phyloP scores from a whole-genome alignment of 30 jellyfish, hydroid and myxozoan species.

The Nemopilema nomurai region DNA sequence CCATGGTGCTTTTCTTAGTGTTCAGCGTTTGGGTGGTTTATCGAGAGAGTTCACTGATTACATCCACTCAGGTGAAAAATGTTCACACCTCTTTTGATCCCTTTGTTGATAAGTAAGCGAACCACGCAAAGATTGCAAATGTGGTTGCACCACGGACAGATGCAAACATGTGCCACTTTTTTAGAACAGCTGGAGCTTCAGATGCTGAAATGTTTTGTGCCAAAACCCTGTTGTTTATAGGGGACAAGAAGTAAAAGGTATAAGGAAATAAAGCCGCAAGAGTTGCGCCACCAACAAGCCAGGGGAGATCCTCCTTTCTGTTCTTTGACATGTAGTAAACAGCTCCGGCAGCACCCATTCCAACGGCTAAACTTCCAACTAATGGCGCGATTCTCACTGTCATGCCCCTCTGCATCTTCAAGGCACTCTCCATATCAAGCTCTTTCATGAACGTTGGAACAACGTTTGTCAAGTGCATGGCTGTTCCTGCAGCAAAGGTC shows the following conservation, averaged over 20 bases:
- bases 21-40: too few relatives aligned
- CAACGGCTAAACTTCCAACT: constrained; percentile 54
- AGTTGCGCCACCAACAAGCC: constrained; percentile 57
- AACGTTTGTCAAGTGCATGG: constrained; percentile 40
- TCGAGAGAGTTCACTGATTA: too few relatives aligned
- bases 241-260: constrained; percentile 43
- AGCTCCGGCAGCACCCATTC: constrained; percentile 47
- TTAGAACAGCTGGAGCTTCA: constrained; percentile 58
- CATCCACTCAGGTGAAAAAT: too few relatives aligned
- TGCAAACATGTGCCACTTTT: constrained; percentile 54
- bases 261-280: constrained; percentile 53
- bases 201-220: constrained; percentile 30
- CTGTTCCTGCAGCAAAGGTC: constrained; percentile 63
- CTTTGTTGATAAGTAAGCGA: constrained; percentile 51
- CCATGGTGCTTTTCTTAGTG: too few relatives aligned
- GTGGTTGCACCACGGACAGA: constrained; percentile 47
- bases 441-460: constrained; percentile 44
- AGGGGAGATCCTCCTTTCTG: constrained; percentile 59
- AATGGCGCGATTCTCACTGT: constrained; percentile 34
- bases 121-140: constrained; percentile 47
- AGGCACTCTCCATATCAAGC: constrained; percentile 35
- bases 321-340: constrained; percentile 49
- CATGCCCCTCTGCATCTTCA: constrained; percentile 58
- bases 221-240: constrained; percentile 42
- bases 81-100: not conserved